Conservation (phyloP, 2,113 vertebrate species). For the Cavia aperea region DNA sequence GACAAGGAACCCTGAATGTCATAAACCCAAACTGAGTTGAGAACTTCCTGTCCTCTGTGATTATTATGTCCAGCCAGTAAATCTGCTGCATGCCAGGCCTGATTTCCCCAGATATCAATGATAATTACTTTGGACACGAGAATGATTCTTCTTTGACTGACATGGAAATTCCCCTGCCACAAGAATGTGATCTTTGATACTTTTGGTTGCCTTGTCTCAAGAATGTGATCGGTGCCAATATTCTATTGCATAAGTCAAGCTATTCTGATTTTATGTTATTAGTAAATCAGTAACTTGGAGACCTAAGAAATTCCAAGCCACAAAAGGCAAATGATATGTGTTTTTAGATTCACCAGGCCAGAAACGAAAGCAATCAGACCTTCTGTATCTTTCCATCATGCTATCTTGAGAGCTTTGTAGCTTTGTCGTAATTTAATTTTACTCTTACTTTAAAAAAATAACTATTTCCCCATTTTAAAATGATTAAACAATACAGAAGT, state of each 20-base stretch:
- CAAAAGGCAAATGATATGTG: background rate
- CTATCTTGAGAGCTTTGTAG: background rate
- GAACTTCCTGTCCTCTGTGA: background rate
- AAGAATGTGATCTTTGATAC: background rate
- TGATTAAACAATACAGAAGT: background rate
- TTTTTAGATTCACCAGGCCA: background rate
- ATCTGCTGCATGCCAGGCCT: background rate
- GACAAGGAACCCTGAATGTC: background rate
- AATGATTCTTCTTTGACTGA: background rate
- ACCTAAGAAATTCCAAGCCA: background rate
- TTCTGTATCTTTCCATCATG: background rate
- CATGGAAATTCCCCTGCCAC: background rate
- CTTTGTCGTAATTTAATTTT: slow-evolving; percentile 1
- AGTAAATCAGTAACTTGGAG: slow-evolving; percentile 30
- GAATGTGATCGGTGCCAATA: background rate
- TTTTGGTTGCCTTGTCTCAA: background rate
- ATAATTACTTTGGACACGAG: background rate
- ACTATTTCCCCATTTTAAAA: background rate
- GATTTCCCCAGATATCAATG: background rate
- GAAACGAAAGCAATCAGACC: background rate
- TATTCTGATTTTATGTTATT: background rate
- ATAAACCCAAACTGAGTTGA: background rate
- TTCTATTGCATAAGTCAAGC: background rate
- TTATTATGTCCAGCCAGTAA: background rate
- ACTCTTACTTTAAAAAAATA: slow-evolving; percentile 31